Evolutionary conservation across 2,113 vertebrate species (phyloP).

Genomic region (Eptesicus fuscus): DNA sequence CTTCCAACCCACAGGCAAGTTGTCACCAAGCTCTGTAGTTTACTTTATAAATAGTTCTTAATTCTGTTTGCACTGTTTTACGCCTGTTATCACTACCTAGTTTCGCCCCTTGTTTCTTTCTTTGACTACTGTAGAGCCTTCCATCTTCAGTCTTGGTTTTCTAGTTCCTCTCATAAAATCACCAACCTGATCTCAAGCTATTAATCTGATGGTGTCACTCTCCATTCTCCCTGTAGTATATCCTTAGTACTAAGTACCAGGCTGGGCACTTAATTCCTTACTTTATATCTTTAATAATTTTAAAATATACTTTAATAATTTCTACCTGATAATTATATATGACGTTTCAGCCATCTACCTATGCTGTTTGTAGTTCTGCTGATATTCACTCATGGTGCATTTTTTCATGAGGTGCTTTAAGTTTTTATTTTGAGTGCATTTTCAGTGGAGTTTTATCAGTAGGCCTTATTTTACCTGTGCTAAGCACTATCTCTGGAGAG

Average conservation of each 20-base stretch:
- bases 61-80: not conserved
- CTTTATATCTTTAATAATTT: constrained; percentile 33
- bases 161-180: not conserved
- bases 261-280: not conserved
- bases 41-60: constrained; percentile 14
- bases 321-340: constrained; percentile 17
- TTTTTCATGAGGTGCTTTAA: not conserved
- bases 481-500: not conserved
- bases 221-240: not conserved
- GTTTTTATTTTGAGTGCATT: not conserved
- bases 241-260: not conserved
- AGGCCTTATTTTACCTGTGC: not conserved
- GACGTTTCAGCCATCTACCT: not conserved
- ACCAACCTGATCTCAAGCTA: not conserved
- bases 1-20: not conserved
- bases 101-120: not conserved
- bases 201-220: not conserved
- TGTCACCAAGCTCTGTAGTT: not conserved
- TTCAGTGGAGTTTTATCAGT: not conserved
- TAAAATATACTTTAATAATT: constrained; percentile 9
- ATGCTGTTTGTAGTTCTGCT: not conserved
- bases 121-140: not conserved
- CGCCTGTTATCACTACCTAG: not conserved
- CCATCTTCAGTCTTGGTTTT: not conserved
- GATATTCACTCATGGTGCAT: not conserved